Conservation (phyloP, 2,888 invertebrate genomes). For the Eupithecia vulgata region DNA sequence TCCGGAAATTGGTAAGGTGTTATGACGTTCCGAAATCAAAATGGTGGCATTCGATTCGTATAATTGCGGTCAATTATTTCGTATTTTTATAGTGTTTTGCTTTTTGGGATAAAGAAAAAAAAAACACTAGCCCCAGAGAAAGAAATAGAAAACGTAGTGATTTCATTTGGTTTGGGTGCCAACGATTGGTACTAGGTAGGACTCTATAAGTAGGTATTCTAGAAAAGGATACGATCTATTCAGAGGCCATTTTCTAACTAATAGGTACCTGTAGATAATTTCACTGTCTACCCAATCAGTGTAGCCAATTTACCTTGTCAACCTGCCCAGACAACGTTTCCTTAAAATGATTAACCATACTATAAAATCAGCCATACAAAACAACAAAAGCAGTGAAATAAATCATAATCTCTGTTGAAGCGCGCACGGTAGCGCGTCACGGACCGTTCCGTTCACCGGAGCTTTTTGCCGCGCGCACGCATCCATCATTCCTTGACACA, state of each 20-base stretch:
- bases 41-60: constrained; percentile 21
- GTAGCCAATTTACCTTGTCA: constrained; percentile 14
- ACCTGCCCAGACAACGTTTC: constrained; percentile 12
- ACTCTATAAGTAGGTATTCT: too few relatives aligned
- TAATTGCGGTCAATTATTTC: constrained; percentile 15
- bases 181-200: neutral
- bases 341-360: constrained; percentile 19
- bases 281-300: constrained; percentile 10
- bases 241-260: neutral
- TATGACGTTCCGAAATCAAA: constrained; percentile 17
- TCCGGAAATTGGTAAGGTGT: constrained; percentile 50
- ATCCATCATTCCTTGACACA: constrained; percentile 83
- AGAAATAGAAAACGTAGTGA: neutral
- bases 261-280: neutral
- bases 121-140: neutral
- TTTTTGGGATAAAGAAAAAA: neutral
- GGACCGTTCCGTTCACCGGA: constrained; percentile 61
- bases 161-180: neutral
- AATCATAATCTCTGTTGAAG: constrained; percentile 17
- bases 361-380: constrained; percentile 7
- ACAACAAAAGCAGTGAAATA: constrained; percentile 12
- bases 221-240: neutral
- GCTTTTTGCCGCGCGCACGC: constrained; percentile 72
- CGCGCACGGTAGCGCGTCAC: constrained; percentile 46
- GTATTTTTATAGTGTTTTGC: neutral